phyloP scores from a whole-genome alignment of 2,888 invertebrate species.

The Euzophera pinguis region DNA sequence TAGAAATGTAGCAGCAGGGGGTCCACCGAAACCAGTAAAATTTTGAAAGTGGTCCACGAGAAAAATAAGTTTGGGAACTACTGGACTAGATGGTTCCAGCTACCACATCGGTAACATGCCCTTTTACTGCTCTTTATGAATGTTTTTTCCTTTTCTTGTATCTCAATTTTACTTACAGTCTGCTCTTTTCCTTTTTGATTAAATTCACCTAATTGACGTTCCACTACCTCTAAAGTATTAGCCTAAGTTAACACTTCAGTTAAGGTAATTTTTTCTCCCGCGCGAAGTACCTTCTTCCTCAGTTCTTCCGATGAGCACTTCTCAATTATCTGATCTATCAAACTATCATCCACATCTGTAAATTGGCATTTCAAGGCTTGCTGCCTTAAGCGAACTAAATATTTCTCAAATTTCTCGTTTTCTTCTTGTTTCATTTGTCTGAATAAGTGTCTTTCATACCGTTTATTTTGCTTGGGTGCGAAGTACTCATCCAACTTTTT shows the following conservation, averaged over 20 bases:
- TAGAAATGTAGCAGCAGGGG: no score
- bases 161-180: background rate
- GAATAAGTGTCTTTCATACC: background rate
- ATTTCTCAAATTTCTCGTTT: background rate
- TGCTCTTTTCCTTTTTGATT: background rate
- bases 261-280: slow-evolving; percentile 20
- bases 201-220: background rate
- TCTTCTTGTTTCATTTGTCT: background rate
- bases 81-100: background rate
- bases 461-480: background rate
- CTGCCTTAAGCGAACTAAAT: background rate
- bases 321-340: background rate
- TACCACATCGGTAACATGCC: background rate
- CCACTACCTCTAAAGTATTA: slow-evolving; percentile 23
- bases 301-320: background rate
- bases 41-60: no score
- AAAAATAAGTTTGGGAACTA: no score
- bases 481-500: background rate
- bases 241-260: slow-evolving; percentile 24
- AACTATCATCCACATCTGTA: background rate
- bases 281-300: slow-evolving; percentile 16
- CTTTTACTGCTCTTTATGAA: background rate
- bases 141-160: background rate
- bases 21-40: no score
- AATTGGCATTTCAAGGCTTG: background rate